Percentiles rank a stretch among this genome's conserved stretches.
Evolutionary conservation across 2,113 vertebrate species (phyloP).

Genomic region (Pyxicephalus adspersus): DNA sequence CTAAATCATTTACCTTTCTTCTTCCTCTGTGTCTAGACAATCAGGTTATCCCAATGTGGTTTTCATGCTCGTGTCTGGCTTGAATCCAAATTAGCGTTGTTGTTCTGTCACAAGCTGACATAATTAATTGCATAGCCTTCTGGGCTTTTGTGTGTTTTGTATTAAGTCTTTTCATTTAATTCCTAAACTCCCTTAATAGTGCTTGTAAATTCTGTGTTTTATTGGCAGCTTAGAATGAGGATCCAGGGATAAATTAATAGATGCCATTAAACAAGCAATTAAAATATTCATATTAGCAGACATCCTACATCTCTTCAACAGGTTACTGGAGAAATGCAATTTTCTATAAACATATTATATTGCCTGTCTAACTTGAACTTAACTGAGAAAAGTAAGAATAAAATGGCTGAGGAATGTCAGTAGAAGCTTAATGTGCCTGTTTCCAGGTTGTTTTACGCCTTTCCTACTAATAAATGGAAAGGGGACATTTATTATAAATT

Average conservation of each 20-base stretch:
- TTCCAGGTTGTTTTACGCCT: too few species aligned
- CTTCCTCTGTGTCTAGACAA: slow-evolving; percentile 40
- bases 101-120: slow-evolving; percentile 50
- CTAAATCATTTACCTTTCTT: slow-evolving; percentile 49
- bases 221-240: slow-evolving; percentile 51
- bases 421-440: too few species aligned
- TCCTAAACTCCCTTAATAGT: slow-evolving; percentile 53
- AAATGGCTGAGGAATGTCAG: too few species aligned
- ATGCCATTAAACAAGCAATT: slow-evolving; percentile 32
- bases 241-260: slow-evolving; percentile 49
- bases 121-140: slow-evolving; percentile 51
- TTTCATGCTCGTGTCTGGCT: slow-evolving; percentile 41
- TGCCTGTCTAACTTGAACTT: background rate
- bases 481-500: too few species aligned
- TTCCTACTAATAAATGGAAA: too few species aligned
- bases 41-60: slow-evolving; percentile 35
- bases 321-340: background rate
- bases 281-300: slow-evolving; percentile 17
- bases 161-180: slow-evolving; percentile 55
- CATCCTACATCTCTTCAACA: background rate
- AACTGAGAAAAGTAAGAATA: too few species aligned
- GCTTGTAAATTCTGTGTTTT: slow-evolving; percentile 47
- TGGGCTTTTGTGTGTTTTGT: slow-evolving; percentile 45
- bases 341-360: background rate
- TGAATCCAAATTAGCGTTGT: slow-evolving; percentile 39